phyloP scores from a whole-genome alignment of 1,140 invertebrate genomes.

The Dolichoris vasculosae region DNA sequence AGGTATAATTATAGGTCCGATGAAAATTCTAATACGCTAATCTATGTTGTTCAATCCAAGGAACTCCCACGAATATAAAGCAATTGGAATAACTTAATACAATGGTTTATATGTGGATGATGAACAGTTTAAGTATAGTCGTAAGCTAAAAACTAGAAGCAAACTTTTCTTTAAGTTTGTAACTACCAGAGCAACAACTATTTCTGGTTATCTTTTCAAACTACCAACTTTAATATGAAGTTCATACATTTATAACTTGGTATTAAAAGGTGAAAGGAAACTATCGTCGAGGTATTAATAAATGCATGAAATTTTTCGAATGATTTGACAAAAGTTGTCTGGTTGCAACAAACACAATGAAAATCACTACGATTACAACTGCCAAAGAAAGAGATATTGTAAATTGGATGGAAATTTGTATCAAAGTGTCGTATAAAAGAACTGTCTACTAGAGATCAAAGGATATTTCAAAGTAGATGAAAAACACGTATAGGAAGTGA shows the following conservation, averaged over 20 bases:
- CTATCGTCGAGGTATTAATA: neutral
- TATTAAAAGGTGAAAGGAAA: too few relatives aligned
- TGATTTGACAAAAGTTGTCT: neutral
- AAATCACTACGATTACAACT: constrained; percentile 29
- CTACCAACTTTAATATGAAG: neutral
- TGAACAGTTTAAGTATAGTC: neutral
- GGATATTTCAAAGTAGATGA: neutral
- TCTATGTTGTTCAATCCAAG: neutral
- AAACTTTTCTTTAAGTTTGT: neutral
- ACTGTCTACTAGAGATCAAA: neutral
- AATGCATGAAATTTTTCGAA: neutral
- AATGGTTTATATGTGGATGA: neutral
- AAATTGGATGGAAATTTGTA: neutral
- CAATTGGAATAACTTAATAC: neutral
- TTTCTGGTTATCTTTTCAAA: neutral
- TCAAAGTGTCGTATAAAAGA: neutral
- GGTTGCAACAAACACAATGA: constrained; percentile 41
- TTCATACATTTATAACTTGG: neutral
- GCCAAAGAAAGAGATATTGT: neutral
- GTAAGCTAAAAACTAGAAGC: neutral
- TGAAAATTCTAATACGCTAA: neutral
- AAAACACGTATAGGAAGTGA: neutral
- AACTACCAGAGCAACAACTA: neutral
- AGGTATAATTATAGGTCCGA: neutral
- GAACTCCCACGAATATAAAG: neutral